These are phyloP conservation scores for Pachyuromys duprasi DNA, from an alignment of 2,797 vertebrate genomes.

Conservation along the genomic window DNA sequence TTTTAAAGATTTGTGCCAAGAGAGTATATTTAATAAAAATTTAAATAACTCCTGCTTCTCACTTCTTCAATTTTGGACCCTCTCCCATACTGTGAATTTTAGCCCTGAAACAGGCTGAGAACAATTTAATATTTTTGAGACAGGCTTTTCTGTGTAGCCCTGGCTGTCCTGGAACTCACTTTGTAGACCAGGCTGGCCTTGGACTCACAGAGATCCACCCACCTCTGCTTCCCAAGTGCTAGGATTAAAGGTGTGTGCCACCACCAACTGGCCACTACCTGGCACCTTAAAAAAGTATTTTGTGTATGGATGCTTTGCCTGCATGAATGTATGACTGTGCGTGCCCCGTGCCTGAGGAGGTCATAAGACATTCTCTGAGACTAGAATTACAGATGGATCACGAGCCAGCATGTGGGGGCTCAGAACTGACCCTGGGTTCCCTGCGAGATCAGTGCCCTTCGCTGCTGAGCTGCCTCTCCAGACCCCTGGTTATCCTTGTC, in stretches of 20 bases:
- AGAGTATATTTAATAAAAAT: constrained; percentile 91
- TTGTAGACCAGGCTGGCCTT: background rate
- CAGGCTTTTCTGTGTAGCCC: background rate
- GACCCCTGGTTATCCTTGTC: no score
- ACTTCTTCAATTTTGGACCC: background rate
- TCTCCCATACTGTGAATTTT: background rate
- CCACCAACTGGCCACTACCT: background rate
- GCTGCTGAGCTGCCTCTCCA: background rate
- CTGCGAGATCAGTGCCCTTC: background rate
- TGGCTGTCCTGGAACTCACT: background rate
- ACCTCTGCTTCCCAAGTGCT: background rate
- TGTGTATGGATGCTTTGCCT: background rate
- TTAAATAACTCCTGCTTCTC: constrained; percentile 58
- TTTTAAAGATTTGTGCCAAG: constrained; percentile 90
- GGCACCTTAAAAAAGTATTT: background rate
- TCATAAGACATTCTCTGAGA: background rate
- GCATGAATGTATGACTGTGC: background rate
- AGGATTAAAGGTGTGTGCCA: background rate
- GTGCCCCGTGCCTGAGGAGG: background rate
- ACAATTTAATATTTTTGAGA: background rate
- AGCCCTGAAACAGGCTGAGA: background rate
- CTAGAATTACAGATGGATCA: background rate
- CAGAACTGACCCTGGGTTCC: background rate
- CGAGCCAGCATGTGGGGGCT: background rate
- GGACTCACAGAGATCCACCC: no score